Conservation (phyloP, 2,797 vertebrate genomes). For the Hipposideros larvatus region DNA sequence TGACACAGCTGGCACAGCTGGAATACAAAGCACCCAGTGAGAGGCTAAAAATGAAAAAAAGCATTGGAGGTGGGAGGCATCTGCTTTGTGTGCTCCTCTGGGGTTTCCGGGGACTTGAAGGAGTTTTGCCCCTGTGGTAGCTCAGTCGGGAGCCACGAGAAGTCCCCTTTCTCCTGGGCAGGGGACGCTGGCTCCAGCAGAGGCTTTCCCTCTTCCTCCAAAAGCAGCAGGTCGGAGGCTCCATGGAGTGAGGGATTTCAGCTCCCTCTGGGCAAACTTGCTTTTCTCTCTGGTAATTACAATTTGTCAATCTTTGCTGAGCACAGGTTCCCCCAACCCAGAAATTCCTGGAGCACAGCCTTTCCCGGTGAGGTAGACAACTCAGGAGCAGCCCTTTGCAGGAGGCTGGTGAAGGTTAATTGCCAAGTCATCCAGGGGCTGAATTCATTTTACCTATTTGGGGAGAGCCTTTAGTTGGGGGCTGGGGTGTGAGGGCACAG, state of each 20-base stretch:
- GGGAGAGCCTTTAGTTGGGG: not conserved
- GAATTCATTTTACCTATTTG: not conserved
- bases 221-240: conserved; percentile 11
- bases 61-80: not conserved
- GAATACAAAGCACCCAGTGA: not conserved
- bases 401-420: conserved; percentile 35
- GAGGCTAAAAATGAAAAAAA: not conserved
- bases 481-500: not conserved
- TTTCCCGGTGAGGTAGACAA: not conserved
- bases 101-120: not conserved
- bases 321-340: not conserved
- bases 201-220: not conserved
- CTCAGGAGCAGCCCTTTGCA: not conserved
- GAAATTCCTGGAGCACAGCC: not conserved
- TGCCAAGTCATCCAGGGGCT: conserved; percentile 52
- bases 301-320: conserved; percentile 40
- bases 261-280: not conserved
- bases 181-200: not conserved
- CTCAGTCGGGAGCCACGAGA: not conserved
- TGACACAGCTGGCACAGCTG: not conserved
- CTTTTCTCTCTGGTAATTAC: conserved; percentile 58
- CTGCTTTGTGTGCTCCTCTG: not conserved
- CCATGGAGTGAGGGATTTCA: not conserved
- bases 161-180: not conserved
- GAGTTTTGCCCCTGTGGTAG: not conserved